These are phyloP conservation scores for Forficula auricularia DNA, from an alignment of 1,140 invertebrate genomes.

Conservation along the genomic window DNA sequence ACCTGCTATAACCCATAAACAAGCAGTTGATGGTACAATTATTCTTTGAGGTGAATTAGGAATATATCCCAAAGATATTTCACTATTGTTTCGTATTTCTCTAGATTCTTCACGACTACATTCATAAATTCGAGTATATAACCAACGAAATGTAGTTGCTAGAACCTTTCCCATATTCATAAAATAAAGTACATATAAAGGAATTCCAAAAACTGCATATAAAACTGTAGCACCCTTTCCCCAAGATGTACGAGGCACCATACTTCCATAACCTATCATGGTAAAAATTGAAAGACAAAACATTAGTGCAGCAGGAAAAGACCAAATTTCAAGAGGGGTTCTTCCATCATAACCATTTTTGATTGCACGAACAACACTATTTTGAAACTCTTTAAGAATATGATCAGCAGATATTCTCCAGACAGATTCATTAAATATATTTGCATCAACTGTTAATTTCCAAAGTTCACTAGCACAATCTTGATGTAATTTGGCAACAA, in stretches of 20 bases:
- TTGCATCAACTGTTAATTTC: constrained; percentile 48
- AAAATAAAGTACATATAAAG: constrained; percentile 76
- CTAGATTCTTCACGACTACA: constrained; percentile 36
- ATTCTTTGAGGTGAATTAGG: constrained; percentile 36
- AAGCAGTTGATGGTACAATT: constrained; percentile 80
- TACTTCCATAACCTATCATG: constrained; percentile 90
- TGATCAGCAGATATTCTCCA: constrained; percentile 49
- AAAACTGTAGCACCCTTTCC: constrained; percentile 83
- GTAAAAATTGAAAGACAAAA: constrained; percentile 74
- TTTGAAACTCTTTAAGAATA: constrained; percentile 50
- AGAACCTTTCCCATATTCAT: constrained; percentile 75
- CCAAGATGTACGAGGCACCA: constrained; percentile 75
- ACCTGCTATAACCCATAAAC: constrained; percentile 80
- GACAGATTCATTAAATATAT: constrained; percentile 53
- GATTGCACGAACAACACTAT: constrained; percentile 43
- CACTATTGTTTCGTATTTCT: background rate
- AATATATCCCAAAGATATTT: constrained; percentile 18
- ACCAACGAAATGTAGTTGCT: constrained; percentile 44
- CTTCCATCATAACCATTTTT: constrained; percentile 62
- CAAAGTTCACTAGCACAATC: constrained; percentile 47
- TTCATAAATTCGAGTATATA: constrained; percentile 38
- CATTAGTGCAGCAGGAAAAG: constrained; percentile 71
- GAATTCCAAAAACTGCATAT: constrained; percentile 90
- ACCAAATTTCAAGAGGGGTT: constrained; percentile 53
- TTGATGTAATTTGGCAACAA: constrained; percentile 30